Evolutionary conservation across 2,888 invertebrate species (phyloP).

Genomic region (Idaea biselata): DNA sequence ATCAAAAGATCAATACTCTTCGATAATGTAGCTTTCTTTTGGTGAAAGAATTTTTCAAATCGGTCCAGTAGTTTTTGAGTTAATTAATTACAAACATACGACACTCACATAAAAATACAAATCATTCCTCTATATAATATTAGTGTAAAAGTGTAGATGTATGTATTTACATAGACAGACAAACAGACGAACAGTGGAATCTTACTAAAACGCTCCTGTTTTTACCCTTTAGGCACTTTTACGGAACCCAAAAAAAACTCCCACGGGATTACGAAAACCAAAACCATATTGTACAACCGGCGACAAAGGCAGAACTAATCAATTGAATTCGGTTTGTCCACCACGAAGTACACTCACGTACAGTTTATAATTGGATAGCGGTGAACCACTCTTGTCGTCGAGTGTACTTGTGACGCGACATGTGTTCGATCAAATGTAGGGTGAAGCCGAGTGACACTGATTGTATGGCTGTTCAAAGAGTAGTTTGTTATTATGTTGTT

Average conservation of each 20-base stretch:
- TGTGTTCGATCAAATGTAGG: background rate
- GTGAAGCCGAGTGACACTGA: background rate
- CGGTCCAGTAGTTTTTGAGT: no score
- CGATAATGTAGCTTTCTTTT: no score
- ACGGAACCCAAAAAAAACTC: background rate
- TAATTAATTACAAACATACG: no score
- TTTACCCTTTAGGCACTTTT: no score
- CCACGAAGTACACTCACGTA: background rate
- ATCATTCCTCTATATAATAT: no score
- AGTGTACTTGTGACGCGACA: background rate
- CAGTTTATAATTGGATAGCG: background rate
- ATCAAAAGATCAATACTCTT: no score
- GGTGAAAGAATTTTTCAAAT: no score
- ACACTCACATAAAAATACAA: no score
- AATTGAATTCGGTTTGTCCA: background rate
- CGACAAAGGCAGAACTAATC: background rate
- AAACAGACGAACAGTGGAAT: no score
- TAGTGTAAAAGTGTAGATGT: no score
- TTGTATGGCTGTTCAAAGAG: background rate
- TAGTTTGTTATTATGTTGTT: background rate
- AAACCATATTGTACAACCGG: background rate
- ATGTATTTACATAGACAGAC: no score
- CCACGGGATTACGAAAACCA: background rate
- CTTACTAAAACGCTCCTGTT: no score
- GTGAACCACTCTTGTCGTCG: background rate